Conservation (phyloP, 2,888 invertebrate species). For the Cynaeus angustus region DNA sequence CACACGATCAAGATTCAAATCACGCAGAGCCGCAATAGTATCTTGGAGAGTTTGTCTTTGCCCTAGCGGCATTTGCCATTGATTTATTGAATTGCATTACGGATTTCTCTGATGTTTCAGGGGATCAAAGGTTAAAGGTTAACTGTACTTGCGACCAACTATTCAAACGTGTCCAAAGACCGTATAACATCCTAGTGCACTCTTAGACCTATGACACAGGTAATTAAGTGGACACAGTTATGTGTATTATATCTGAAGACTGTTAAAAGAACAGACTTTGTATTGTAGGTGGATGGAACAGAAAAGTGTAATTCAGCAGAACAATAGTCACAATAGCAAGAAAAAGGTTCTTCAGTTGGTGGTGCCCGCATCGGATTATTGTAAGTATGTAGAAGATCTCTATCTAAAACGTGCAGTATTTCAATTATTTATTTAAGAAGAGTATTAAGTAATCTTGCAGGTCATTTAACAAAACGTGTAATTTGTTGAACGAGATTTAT, state of each 20-base stretch:
- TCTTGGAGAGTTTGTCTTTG: slow-evolving; percentile 48
- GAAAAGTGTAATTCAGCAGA: too few species aligned
- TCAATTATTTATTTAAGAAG: background rate
- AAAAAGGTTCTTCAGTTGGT: too few species aligned
- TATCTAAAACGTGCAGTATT: background rate
- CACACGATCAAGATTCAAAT: slow-evolving; percentile 36
- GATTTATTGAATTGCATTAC: slow-evolving; percentile 52
- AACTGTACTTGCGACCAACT: slow-evolving; percentile 38
- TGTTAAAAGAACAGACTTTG: background rate
- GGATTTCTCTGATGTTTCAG: slow-evolving; percentile 50
- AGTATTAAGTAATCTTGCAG: background rate
- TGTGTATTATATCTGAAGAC: slow-evolving; percentile 11
- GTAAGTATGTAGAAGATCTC: too few species aligned
- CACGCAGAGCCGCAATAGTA: slow-evolving; percentile 40
- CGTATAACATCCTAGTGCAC: slow-evolving; percentile 19
- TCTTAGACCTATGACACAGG: slow-evolving; percentile 20
- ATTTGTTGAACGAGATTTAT: slow-evolving; percentile 43
- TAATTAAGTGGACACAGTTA: slow-evolving; percentile 33
- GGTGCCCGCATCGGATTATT: too few species aligned
- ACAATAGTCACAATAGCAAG: too few species aligned
- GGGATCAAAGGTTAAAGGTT: slow-evolving; percentile 53
- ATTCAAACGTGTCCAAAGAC: slow-evolving; percentile 50
- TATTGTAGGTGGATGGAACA: too few species aligned
- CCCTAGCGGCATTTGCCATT: slow-evolving; percentile 49
- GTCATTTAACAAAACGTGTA: slow-evolving; percentile 33